Evolutionary conservation across 2,888 invertebrate species (phyloP).

Genomic region (Drosophila colorata): DNA sequence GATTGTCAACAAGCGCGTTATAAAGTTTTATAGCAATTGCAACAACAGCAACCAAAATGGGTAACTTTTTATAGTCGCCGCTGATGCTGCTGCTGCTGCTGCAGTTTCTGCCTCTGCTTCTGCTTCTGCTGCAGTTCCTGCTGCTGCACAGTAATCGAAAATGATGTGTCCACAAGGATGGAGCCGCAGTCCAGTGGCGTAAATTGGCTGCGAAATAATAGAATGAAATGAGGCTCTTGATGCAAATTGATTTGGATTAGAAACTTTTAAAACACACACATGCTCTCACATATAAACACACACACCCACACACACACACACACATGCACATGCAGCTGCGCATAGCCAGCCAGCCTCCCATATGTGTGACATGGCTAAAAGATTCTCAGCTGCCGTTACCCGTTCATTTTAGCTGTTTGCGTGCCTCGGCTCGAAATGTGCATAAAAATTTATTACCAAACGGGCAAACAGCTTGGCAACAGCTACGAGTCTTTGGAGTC

Average conservation of each 20-base stretch:
- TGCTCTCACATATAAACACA: conserved; percentile 2
- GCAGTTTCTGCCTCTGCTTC: conserved; percentile 11
- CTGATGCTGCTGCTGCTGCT: conserved; percentile 11
- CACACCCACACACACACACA: conserved; percentile 19
- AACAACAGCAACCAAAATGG: conserved; percentile 45
- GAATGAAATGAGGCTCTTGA: conserved; percentile 84
- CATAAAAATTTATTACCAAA: conserved; percentile 67
- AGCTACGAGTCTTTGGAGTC: conserved; percentile 20
- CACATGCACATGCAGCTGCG: conserved; percentile 2
- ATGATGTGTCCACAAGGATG: conserved; percentile 76
- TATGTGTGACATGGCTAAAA: conserved; percentile 34
- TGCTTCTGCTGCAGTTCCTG: conserved; percentile 6
- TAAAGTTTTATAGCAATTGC: conserved; percentile 83
- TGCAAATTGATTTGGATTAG: conserved; percentile 85
- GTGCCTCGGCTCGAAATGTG: conserved; percentile 50
- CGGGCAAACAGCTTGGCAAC: conserved; percentile 15
- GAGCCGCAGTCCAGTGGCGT: conserved; percentile 58
- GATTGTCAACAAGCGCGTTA: conserved; percentile 81
- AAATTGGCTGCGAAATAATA: conserved; percentile 82
- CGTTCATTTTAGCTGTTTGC: conserved; percentile 33
- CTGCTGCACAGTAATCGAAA: conserved; percentile 73
- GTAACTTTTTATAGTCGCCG: conserved; percentile 57
- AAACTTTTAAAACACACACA: conserved; percentile 66
- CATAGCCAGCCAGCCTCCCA: conserved; percentile 39
- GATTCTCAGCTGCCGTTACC: conserved; percentile 39